Conservation (phyloP, 2,797 vertebrate species). For the Sciurus carolinensis region DNA sequence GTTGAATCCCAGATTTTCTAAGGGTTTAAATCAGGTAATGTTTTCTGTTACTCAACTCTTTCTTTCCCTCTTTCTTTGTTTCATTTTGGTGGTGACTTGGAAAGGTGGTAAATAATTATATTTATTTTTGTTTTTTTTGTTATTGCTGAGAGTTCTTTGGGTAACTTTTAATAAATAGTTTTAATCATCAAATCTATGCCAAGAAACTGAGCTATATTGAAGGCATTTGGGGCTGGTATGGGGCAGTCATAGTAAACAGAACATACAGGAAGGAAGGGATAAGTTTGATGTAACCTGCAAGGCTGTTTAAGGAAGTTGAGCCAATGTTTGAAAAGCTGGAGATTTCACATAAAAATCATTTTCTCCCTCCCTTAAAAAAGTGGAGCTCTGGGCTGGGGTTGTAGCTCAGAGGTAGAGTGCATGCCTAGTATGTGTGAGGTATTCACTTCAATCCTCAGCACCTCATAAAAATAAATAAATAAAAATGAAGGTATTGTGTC, state of each 20-base stretch:
- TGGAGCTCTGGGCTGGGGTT: neutral
- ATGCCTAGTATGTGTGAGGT: too few relatives aligned
- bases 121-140: constrained; percentile 36
- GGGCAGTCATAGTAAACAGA: neutral
- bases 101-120: neutral
- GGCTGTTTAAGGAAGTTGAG: constrained; percentile 12
- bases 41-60: constrained; percentile 54
- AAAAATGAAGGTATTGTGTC: too few relatives aligned
- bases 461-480: too few relatives aligned
- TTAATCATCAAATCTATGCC: constrained; percentile 15
- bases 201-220: neutral
- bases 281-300: constrained; percentile 19
- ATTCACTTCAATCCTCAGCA: too few relatives aligned
- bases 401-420: too few relatives aligned
- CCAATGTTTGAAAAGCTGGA: neutral
- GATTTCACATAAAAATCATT: constrained; percentile 4
- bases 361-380: neutral
- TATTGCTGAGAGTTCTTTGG: constrained; percentile 41
- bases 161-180: neutral
- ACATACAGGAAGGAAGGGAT: neutral
- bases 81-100: constrained; percentile 56
- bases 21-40: constrained; percentile 56
- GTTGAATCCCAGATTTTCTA: constrained; percentile 50
- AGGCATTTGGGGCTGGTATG: neutral
- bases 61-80: neutral